Base-by-base conservation (phyloP, 2,113 vertebrate species). In the Thunnus thynnus region DNA sequence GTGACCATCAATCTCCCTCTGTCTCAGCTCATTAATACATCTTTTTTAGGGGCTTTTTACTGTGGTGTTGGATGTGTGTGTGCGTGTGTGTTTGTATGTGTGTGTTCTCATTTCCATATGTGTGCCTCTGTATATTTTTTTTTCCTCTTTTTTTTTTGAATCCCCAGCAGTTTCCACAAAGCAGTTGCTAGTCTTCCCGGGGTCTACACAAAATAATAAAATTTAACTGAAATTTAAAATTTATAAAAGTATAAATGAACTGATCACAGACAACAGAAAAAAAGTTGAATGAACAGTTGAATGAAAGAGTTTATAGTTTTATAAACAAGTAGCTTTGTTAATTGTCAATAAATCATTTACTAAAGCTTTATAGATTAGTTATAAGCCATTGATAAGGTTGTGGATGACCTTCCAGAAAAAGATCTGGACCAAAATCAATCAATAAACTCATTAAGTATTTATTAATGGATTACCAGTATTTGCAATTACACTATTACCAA, bases 21-120 rank as follows among this genome's bases (percentile, higher is more conserved):
- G 69, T 56, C 72, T 76, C 32, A 63, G 9, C 51, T 77, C 70
- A 84, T 82, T 72, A 89, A 70, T 65, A 36, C 7, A 36, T 46
- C 65, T 58, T 12, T 79, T 79, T 68, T 66, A 60, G 46, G 72
- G 10, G 17, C 25, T 25, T 70, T 63, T 62, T 57, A 22, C 13
- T 80, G 36, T 25, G 52, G 12, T 12, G 52, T 76, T n/a, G 16
- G 12, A 60, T 54, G 13, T 54, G 16, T 54, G 55, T 17, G 27
- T 30, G 22, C 22, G 32, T 32, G 30, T 36, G 32, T 36, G 32
- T 36, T 36, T 36, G 14, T 13, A 1, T 64, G 48, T 30, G 17
- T 46, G 5, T 25, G 52, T 8, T 76, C 17, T 18, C 22, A 16
- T 46, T 46, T 14, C 22, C 13, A 14, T 30, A 47, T 72, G 36